A percentile compares a stretch with the other conserved stretches of the same genome.
These are phyloP conservation scores for Mormyrus proboscirostris DNA, from an alignment of 2,797 vertebrate genomes.

Conservation along the genomic window DNA sequence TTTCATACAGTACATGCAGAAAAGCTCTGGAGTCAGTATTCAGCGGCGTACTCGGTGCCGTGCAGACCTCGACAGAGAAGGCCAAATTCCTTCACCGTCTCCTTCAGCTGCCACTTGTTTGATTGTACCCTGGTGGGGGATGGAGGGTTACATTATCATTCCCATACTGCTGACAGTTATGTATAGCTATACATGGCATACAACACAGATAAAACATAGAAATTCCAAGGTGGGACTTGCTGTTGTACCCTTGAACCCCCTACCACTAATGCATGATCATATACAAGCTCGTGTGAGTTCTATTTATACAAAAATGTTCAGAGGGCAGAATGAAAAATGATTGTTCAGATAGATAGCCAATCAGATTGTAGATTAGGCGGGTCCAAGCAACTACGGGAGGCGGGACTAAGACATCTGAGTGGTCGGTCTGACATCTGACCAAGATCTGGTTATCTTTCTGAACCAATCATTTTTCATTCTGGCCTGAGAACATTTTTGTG, in stretches of 20 bases:
- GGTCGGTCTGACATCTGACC: neutral
- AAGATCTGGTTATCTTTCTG: neutral
- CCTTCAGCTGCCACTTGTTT: constrained; percentile 93
- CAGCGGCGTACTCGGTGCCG: constrained; percentile 92
- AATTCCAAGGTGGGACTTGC: neutral
- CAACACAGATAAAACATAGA: neutral
- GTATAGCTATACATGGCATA: neutral
- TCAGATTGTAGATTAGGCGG: neutral
- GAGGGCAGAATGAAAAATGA: neutral
- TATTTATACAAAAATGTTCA: neutral
- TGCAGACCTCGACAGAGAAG: constrained; percentile 91
- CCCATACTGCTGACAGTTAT: neutral
- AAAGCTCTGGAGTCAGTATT: constrained; percentile 71
- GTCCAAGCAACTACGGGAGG: neutral
- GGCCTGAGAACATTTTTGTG: neutral
- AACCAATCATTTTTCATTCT: neutral
- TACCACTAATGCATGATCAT: neutral
- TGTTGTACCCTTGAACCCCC: neutral
- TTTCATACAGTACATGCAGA: neutral
- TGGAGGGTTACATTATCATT: neutral
- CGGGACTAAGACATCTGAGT: neutral
- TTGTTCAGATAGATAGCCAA: neutral
- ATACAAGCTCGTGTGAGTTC: neutral
- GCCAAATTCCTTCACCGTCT: constrained; percentile 97
- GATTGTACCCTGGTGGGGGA: constrained; percentile 77